Evolutionary conservation across 2,113 vertebrate species (phyloP).

Genomic region (Ailurus styani): DNA sequence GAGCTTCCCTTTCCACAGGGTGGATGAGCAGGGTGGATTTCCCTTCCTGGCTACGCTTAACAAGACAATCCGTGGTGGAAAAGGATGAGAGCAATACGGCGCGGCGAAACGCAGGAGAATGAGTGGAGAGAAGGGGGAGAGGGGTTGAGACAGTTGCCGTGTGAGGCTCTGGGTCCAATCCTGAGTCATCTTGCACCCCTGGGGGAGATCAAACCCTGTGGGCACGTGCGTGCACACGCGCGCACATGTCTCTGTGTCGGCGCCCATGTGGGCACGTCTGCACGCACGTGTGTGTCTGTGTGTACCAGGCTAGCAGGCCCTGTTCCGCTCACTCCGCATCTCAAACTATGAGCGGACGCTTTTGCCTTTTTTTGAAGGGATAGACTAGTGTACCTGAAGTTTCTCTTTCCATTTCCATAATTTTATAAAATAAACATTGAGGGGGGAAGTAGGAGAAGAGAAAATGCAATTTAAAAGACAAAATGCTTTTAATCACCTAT

Average conservation of each 20-base stretch:
- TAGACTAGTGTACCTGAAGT: background rate
- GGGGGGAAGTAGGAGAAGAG: too few relatives aligned
- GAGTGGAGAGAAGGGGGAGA: too few relatives aligned
- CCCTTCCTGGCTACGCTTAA: fast-evolving
- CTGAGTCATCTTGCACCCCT: fast-evolving
- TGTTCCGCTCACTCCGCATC: fast-evolving
- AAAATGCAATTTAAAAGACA: background rate
- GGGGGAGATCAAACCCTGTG: background rate
- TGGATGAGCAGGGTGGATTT: fast-evolving
- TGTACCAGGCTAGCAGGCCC: background rate
- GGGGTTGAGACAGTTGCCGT: fast-evolving
- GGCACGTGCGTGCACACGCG: background rate
- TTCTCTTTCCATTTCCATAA: background rate
- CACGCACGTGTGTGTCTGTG: too few relatives aligned
- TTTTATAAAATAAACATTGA: background rate
- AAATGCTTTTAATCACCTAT: background rate
- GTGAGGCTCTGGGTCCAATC: too few relatives aligned
- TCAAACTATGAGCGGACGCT: background rate
- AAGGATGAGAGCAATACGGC: fast-evolving
- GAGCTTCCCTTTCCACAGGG: fast-evolving
- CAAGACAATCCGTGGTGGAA: background rate
- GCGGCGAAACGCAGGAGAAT: background rate
- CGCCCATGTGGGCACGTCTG: fast-evolving
- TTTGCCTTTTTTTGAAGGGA: background rate
- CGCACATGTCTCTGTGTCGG: background rate